Evolutionary conservation across 2,113 vertebrate genomes (phyloP).

Genomic region (Cygnus atratus): DNA sequence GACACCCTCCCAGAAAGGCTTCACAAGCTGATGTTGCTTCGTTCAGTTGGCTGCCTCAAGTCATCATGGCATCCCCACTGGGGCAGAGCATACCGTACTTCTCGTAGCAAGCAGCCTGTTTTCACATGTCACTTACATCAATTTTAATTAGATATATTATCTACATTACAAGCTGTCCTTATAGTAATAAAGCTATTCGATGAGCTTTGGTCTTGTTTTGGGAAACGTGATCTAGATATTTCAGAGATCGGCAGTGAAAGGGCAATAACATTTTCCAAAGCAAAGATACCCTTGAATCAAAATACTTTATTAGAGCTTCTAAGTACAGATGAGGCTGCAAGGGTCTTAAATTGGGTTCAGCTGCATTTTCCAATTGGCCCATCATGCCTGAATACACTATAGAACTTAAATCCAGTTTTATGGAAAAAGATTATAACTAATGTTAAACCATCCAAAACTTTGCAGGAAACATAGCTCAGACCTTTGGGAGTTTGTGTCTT

Average conservation of each 20-base stretch:
- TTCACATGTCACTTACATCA: neutral
- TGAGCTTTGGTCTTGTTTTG: neutral
- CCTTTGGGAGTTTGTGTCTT: neutral
- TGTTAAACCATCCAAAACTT: neutral
- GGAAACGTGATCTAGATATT: neutral
- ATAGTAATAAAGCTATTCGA: neutral
- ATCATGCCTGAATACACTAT: neutral
- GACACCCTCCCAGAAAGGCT: neutral
- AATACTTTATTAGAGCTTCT: neutral
- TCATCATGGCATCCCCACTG: neutral
- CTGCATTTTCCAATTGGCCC: neutral
- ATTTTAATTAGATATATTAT: neutral
- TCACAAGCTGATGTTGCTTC: neutral
- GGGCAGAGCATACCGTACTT: neutral
- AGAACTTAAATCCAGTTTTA: neutral
- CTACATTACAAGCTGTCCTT: neutral
- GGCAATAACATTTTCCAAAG: neutral
- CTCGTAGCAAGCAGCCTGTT: neutral
- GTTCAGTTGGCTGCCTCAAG: neutral
- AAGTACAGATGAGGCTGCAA: neutral
- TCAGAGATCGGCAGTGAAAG: neutral
- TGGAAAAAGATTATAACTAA: neutral
- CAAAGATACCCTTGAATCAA: neutral
- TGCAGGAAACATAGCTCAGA: neutral
- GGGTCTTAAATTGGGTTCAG: neutral